Evolutionary conservation across 1,140 invertebrate species (phyloP).

Genomic region (Andrena cerasifolii): DNA sequence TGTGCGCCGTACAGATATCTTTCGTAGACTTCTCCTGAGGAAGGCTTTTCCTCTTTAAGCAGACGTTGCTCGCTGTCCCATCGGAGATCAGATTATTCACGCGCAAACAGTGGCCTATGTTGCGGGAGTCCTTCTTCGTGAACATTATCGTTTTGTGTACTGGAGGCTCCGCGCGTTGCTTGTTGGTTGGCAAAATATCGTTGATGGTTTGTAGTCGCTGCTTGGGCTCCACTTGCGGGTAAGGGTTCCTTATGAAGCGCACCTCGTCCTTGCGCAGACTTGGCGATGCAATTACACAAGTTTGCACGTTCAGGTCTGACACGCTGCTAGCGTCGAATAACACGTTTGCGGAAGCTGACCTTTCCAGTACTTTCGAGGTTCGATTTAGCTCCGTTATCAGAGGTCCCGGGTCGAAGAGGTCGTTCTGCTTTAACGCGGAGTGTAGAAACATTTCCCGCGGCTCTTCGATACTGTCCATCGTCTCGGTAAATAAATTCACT

Average conservation of each 20-base stretch:
- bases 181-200: background rate
- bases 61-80: background rate
- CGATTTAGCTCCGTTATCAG: background rate
- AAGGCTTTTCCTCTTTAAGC: background rate
- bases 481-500: background rate
- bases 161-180: background rate
- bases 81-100: background rate
- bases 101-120: background rate
- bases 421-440: background rate
- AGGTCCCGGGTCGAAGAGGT: background rate
- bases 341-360: background rate
- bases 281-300: constrained; percentile 3
- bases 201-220: background rate
- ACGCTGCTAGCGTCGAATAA: too few relatives aligned
- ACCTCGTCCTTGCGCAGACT: background rate
- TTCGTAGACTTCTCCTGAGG: background rate
- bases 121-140: constrained; percentile 22
- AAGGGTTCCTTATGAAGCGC: background rate
- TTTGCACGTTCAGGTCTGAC: background rate
- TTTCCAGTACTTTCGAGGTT: background rate
- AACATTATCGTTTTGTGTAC: constrained; percentile 37
- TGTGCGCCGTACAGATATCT: background rate
- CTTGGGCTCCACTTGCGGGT: background rate
- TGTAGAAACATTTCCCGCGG: background rate
- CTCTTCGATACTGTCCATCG: background rate